phyloP scores from a whole-genome alignment of 2,888 invertebrate genomes.

The Lasioglossum malachurum region DNA sequence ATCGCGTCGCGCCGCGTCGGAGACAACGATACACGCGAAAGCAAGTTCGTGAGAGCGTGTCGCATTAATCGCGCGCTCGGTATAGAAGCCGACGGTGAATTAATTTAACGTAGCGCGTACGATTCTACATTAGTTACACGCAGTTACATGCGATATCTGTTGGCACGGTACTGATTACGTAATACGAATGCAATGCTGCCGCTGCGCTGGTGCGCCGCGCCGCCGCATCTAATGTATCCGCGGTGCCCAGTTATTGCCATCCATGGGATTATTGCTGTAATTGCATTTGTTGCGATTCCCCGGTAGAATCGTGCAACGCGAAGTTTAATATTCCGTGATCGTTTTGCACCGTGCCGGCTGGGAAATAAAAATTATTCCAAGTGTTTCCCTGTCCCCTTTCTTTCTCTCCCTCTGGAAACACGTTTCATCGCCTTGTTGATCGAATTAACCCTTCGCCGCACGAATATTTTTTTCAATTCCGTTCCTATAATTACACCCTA shows the following conservation, averaged over 20 bases:
- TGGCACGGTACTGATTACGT: constrained; percentile 66
- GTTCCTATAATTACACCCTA: not conserved
- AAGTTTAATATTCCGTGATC: constrained; percentile 46
- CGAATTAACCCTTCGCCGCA: not conserved
- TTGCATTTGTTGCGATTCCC: constrained; percentile 63
- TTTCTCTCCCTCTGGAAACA: not conserved
- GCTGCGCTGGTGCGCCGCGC: constrained; percentile 41
- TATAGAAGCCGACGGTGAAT: constrained; percentile 72
- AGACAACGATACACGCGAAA: constrained; percentile 50
- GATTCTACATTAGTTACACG: constrained; percentile 71
- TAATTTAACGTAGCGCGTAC: constrained; percentile 68
- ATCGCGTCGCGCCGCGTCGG: constrained; percentile 23
- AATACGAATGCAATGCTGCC: constrained; percentile 47
- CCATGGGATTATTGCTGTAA: constrained; percentile 67
- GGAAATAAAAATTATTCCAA: not conserved
- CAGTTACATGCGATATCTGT: constrained; percentile 72
- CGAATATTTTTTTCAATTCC: not conserved
- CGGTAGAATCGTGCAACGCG: constrained; percentile 38
- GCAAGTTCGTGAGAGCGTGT: constrained; percentile 36
- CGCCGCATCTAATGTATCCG: constrained; percentile 63
- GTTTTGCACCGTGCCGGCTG: not conserved
- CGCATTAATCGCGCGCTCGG: constrained; percentile 71
- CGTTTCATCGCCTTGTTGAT: not conserved
- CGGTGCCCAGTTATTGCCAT: constrained; percentile 62
- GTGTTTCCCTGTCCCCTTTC: not conserved